Evolutionary conservation across 2,888 invertebrate genomes (phyloP), one percentile per base, ranked within the genome.

Genomic region (Drosophila koepferae): DNA sequence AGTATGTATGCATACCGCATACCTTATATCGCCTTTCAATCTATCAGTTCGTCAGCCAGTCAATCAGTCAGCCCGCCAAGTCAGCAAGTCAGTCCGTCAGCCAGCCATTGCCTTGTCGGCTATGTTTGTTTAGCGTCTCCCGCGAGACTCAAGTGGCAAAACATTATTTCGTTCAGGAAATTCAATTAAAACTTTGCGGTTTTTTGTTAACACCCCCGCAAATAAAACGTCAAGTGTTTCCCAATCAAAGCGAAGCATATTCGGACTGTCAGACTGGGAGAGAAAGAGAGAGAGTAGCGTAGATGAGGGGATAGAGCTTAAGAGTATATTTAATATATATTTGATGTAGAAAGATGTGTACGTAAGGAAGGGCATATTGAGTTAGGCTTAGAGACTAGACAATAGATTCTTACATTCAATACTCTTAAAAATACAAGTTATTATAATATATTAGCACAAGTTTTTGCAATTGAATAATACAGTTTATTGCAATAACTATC

Each of bases 161-260:
- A 89, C 89, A 86, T 86, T 88, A 86, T 85, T 88, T 88, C 80
- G 86, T 86, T 78, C 86, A 84, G 89, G 75, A 88, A 88, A 88
- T 89, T 86, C 86, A 86, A 86, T 86, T 86, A 86, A 86, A 86
- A 86, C 86, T 86, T 86, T 86, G 89, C 86, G 86, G 86, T 86
- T 87, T 83, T 82, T 80, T 82, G 72, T 72, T 69, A 56, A 55
- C 74, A 70, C 62, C 54, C 67, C 72, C 70, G 66, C 81, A 79
- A 81, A 80, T 49, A 81, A 81, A 76, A 68, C 77, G 66, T 77
- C 81, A 81, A 81, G 82, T 81, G 82, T 77, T 74, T 77, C 49
- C 72, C 81, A 81, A 81, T 81, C 81, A 81, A 81, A 81, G 58
- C 72, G 74, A 79, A 64, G 75, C 74, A 53, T 20, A 48, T 64